Evolutionary conservation across 2,113 vertebrate genomes (phyloP).

Genomic region (Mus spicilegus): DNA sequence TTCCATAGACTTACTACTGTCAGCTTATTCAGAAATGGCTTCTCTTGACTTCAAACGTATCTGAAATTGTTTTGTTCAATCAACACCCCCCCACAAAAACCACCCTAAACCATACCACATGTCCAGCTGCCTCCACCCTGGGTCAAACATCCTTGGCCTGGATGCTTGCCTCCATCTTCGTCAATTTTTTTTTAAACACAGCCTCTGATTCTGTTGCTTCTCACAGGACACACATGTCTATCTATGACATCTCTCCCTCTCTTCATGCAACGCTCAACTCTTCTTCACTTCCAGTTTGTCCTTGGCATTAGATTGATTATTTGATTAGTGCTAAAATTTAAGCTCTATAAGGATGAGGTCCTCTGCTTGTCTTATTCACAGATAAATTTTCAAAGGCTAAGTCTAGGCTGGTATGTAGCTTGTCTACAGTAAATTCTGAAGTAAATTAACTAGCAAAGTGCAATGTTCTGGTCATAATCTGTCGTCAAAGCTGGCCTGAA

Average conservation of each 20-base stretch:
- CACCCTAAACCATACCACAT: rapidly evolving
- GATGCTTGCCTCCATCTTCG: neutral
- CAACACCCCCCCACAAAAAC: neutral
- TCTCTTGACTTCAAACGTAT: neutral
- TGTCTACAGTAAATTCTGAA: neutral
- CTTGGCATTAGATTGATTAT: neutral
- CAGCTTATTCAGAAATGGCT: no score
- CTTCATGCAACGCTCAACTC: neutral
- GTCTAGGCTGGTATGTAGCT: no score
- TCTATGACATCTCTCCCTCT: rapidly evolving
- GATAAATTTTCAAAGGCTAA: neutral
- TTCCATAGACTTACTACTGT: neutral
- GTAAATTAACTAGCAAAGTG: rapidly evolving
- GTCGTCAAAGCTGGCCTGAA: rapidly evolving
- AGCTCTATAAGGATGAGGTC: neutral
- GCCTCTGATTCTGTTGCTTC: neutral
- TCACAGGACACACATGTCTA: neutral
- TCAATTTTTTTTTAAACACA: neutral
- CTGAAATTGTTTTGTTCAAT: neutral
- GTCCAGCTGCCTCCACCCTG: no score
- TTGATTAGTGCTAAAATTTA: neutral
- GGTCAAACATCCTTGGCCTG: neutral
- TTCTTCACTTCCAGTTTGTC: neutral
- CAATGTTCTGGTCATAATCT: neutral
- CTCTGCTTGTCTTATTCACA: neutral